Evolutionary conservation across 2,888 invertebrate genomes (phyloP).

Genomic region (Ochropleura leucogaster): DNA sequence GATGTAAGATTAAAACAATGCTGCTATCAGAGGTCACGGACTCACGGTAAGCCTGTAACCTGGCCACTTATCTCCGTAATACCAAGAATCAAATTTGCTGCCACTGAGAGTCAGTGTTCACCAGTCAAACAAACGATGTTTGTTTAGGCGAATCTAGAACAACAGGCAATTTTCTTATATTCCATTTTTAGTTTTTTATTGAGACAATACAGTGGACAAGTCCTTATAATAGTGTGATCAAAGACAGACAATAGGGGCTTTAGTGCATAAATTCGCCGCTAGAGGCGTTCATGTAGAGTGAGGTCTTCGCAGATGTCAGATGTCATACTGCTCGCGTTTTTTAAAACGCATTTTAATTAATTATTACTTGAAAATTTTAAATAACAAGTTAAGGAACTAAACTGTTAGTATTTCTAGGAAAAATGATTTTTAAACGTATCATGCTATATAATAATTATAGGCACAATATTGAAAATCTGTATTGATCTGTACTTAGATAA

Average conservation of each 20-base stretch:
- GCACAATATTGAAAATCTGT: too few species aligned
- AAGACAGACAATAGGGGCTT: not conserved
- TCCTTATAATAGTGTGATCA: not conserved
- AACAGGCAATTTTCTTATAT: not conserved
- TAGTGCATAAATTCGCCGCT: too few species aligned
- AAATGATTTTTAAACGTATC: too few species aligned
- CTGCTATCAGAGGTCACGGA: not conserved
- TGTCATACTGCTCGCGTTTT: too few species aligned
- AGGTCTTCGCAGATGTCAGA: too few species aligned
- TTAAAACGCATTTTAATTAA: too few species aligned
- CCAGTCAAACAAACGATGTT: not conserved
- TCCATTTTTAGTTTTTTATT: not conserved
- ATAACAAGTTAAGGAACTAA: too few species aligned
- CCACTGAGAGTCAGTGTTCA: not conserved
- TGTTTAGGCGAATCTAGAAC: conserved; percentile 5
- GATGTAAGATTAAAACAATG: not conserved
- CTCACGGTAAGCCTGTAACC: not conserved
- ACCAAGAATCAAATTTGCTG: not conserved
- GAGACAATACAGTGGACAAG: not conserved
- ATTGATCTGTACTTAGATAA: too few species aligned
- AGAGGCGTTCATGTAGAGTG: too few species aligned
- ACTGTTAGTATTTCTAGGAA: too few species aligned
- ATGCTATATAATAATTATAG: too few species aligned
- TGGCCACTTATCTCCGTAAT: not conserved
- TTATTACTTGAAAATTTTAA: too few species aligned